These are phyloP conservation scores for Pygoscelis antarcticus DNA, from an alignment of 2,113 vertebrate genomes.

Conservation along the genomic window DNA sequence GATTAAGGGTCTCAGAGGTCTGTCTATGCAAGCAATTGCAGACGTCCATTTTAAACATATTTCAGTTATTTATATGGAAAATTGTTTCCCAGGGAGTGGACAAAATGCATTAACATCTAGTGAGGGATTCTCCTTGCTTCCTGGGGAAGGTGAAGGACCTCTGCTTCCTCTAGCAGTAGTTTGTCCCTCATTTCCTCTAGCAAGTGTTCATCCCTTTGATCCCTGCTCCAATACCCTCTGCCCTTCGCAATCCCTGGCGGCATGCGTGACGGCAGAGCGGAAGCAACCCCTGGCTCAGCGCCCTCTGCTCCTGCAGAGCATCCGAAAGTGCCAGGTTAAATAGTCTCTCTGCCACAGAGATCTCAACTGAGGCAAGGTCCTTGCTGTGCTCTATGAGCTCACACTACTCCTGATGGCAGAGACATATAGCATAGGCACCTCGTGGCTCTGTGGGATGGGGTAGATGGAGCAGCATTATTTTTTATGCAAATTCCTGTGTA, in stretches of 20 bases:
- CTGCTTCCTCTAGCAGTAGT: neutral
- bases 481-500: neutral
- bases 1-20: neutral
- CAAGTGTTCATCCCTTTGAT: neutral
- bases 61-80: neutral
- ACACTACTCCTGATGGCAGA: neutral
- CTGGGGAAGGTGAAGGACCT: neutral
- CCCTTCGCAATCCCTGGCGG: rapidly evolving
- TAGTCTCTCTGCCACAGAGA: neutral
- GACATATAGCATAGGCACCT: rapidly evolving
- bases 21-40: neutral
- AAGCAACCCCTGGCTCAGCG: neutral
- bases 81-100: neutral
- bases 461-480: neutral
- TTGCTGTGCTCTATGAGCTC: neutral
- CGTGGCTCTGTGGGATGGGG: neutral
- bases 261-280: rapidly evolving
- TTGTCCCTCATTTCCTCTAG: neutral
- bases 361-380: neutral
- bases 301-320: neutral
- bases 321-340: neutral
- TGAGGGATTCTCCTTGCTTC: neutral
- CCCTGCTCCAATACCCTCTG: neutral
- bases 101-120: neutral
- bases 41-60: neutral